Conservation (phyloP, 2,113 vertebrate species). For the Phalacrocorax aristotelis region DNA sequence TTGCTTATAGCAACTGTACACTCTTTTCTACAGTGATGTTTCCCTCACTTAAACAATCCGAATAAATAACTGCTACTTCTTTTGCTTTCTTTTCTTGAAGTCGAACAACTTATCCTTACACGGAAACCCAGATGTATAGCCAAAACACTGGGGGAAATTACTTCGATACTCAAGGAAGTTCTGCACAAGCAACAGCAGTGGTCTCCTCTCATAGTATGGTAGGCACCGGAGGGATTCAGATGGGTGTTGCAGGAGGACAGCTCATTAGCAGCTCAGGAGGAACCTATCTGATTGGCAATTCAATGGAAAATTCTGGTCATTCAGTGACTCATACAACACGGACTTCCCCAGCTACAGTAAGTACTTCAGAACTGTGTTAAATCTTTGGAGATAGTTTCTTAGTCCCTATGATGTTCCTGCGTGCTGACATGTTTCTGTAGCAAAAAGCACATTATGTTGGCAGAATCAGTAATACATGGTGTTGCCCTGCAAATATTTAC, state of each 20-base stretch:
- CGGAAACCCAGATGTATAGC: constrained; percentile 82
- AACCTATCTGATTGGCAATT: constrained; percentile 79
- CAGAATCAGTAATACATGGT: neutral
- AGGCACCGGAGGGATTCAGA: constrained; percentile 80
- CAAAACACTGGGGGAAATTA: constrained; percentile 82
- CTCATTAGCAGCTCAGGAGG: constrained; percentile 81
- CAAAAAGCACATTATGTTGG: neutral
- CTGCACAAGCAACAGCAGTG: constrained; percentile 79
- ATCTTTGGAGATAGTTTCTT: constrained; percentile 25
- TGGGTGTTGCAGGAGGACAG: constrained; percentile 80
- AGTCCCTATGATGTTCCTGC: neutral
- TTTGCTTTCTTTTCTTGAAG: constrained; percentile 68
- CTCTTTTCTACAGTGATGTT: neutral
- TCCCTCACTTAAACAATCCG: neutral
- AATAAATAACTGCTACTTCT: constrained; percentile 39
- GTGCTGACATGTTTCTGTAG: neutral
- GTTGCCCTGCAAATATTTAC: neutral
- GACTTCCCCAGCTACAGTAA: constrained; percentile 81
- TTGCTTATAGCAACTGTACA: neutral
- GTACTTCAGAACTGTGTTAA: constrained; percentile 40
- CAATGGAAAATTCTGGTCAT: constrained; percentile 81
- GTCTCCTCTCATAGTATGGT: constrained; percentile 83
- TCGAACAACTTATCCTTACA: constrained; percentile 81
- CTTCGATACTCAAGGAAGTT: constrained; percentile 80
- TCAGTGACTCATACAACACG: constrained; percentile 78